phyloP scores from a whole-genome alignment of 2,797 vertebrate species.

The Acipenser ruthenus region DNA sequence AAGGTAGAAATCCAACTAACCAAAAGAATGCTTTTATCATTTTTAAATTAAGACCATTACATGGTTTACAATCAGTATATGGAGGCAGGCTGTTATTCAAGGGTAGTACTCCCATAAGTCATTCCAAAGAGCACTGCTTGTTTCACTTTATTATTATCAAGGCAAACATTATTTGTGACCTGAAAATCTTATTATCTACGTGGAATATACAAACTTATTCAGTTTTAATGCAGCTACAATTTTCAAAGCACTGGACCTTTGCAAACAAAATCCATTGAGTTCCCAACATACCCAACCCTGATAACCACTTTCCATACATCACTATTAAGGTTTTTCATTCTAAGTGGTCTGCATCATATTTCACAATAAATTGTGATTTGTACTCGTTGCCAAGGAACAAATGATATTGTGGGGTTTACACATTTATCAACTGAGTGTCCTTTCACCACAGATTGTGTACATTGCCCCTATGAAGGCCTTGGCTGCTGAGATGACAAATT shows the following conservation, averaged over 20 bases:
- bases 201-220: constrained; percentile 45
- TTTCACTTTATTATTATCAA: constrained; percentile 38
- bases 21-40: constrained; percentile 27
- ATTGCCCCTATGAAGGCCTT: constrained; percentile 98
- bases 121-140: constrained; percentile 27
- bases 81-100: constrained; percentile 37
- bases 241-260: constrained; percentile 41
- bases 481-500: constrained; percentile 98
- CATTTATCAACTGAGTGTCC: constrained; percentile 74
- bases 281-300: constrained; percentile 45
- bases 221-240: constrained; percentile 48
- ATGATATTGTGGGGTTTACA: constrained; percentile 56
- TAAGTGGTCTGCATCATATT: constrained; percentile 62
- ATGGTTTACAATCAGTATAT: constrained; percentile 14
- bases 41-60: constrained; percentile 10
- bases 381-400: constrained; percentile 72
- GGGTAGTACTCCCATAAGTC: constrained; percentile 30
- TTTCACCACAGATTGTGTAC: constrained; percentile 81
- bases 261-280: constrained; percentile 56
- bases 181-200: constrained; percentile 41
- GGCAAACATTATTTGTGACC: too few species aligned
- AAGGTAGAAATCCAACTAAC: constrained; percentile 62
- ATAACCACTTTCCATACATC: constrained; percentile 71
- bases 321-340: constrained; percentile 67
- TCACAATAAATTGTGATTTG: constrained; percentile 75